Conservation (phyloP, 2,113 vertebrate genomes). For the Ancistrus triradiatus region DNA sequence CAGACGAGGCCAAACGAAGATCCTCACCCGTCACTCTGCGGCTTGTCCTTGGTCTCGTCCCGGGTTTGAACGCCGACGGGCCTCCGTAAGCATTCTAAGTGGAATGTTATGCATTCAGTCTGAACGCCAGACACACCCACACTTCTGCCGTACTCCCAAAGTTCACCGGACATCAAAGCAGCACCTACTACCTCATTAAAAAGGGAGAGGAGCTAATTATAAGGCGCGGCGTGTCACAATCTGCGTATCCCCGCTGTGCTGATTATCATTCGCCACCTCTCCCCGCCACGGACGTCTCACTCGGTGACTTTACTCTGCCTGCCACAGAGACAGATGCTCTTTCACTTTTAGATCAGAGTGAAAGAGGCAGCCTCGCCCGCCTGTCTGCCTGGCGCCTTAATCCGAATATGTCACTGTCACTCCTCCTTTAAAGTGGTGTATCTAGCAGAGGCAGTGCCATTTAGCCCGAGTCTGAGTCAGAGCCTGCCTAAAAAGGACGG, state of each 20-base stretch:
- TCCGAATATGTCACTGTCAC: conserved; percentile 33
- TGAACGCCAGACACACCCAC: neutral
- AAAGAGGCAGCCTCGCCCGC: conserved; percentile 18
- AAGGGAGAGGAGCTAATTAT: conserved; percentile 33
- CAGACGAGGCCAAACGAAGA: too few species aligned
- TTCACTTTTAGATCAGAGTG: conserved; percentile 18
- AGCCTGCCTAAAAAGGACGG: conserved; percentile 28
- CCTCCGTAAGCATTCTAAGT: too few species aligned
- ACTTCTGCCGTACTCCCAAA: neutral
- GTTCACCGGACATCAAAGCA: conserved; percentile 25
- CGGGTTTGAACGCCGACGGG: too few species aligned
- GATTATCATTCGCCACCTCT: conserved; percentile 27
- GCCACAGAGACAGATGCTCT: conserved; percentile 19
- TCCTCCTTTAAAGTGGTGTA: conserved; percentile 21
- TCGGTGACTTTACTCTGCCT: neutral
- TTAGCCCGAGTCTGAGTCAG: conserved; percentile 22
- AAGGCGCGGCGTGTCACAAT: conserved; percentile 24
- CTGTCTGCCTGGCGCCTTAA: conserved; percentile 34
- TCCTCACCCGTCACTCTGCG: too few species aligned
- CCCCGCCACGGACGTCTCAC: conserved; percentile 17
- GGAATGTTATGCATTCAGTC: too few species aligned
- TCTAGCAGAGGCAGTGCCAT: conserved; percentile 12
- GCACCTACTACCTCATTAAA: conserved; percentile 27
- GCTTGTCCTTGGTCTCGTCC: too few species aligned
- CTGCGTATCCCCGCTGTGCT: neutral